phyloP scores from a whole-genome alignment of 2,113 vertebrate genomes.

The Spheniscus mendiculus region DNA sequence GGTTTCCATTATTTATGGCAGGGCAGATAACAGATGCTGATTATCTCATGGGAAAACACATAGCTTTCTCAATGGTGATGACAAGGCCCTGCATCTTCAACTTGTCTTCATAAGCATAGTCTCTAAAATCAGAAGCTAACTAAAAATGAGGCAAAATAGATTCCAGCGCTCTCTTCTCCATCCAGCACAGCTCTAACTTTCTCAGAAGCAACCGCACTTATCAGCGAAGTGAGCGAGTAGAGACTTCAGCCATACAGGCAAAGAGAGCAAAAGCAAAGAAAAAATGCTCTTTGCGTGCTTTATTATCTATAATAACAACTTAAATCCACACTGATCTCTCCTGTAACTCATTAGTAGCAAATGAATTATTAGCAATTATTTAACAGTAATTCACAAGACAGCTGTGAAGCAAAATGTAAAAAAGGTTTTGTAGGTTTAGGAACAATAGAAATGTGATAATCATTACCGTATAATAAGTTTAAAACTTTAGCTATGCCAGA shows the following conservation, averaged over 20 bases:
- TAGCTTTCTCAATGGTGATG: neutral
- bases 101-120: neutral
- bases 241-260: neutral
- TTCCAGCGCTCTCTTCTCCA: neutral
- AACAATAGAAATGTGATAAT: neutral
- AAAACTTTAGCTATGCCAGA: neutral
- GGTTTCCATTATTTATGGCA: neutral
- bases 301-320: neutral
- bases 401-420: neutral
- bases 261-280: neutral
- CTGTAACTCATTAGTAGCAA: neutral
- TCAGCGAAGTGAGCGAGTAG: neutral
- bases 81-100: neutral
- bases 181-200: neutral
- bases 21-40: neutral
- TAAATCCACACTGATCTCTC: neutral
- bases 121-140: neutral
- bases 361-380: neutral
- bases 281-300: neutral
- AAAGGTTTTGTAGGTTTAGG: neutral
- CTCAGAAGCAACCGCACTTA: neutral
- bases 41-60: neutral
- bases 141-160: neutral
- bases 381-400: neutral
- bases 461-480: neutral